Evolutionary conservation across 2,888 invertebrate species (phyloP), one percentile per base, ranked within the genome.

Genomic region (Leptura quadrifasciata): DNA sequence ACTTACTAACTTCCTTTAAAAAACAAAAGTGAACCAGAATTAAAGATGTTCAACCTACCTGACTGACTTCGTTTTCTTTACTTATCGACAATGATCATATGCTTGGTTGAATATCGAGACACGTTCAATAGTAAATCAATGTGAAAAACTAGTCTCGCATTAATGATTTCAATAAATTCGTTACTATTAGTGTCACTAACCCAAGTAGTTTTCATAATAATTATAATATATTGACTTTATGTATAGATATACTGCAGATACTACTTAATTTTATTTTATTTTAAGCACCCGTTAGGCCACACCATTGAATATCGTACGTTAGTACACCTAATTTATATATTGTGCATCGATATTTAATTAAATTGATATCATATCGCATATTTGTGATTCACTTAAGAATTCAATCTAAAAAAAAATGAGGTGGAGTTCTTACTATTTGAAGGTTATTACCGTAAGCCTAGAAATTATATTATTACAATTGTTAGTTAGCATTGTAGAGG

Each of bases 171-270:
- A 52, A 74, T 71, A 47, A 24, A 31, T 61, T 52, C 71, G 72
- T 63, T 65, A n/a, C n/a, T n/a, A 75, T 57, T 21, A 64, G 54
- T 72, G 72, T 64, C 72, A 72, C 35, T 64, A 63, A 72, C 63
- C 72, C 64, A 64, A 39, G 64, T 64, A 72, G 21, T 57, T 27
- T 64, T n/a, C 18, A 39, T 72, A 63, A 20, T 57, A 72, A 63
- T 54, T 64, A 39, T 10, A 12, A 10, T 39, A 15, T 8, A 31
- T 5, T 31, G 4, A 31, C 8, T 31, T 31, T 6, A 31, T 31
- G 27, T 31, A 5, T 24, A 24, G 24, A 24, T n/a, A n/a, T n/a
- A n/a, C n/a, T n/a, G n/a, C n/a, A n/a, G n/a, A n/a, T n/a, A n/a
- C n/a, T n/a, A n/a, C n/a, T n/a, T n/a, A n/a, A n/a, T n/a, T n/a